A percentile compares a stretch with the other conserved stretches of the same genome.
Conservation (phyloP, 2,113 vertebrate genomes). For the Apaloderma vittatum region DNA sequence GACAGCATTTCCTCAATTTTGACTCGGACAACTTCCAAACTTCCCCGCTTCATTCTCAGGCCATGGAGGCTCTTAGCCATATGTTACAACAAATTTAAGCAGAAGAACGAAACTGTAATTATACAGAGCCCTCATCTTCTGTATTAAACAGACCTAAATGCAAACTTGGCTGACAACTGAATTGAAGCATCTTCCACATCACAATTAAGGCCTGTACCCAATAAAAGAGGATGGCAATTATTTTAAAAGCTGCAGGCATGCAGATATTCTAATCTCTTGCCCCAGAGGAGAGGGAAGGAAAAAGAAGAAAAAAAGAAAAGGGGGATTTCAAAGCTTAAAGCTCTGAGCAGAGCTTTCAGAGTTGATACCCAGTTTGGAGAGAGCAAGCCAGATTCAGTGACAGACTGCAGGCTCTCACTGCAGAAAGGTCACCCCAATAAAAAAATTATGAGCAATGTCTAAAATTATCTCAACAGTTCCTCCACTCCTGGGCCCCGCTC, state of each 20-base stretch:
- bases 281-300: not conserved
- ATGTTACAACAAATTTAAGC: slow-evolving; percentile 20
- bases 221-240: slow-evolving; percentile 14
- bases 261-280: slow-evolving; percentile 10
- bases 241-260: slow-evolving; percentile 5
- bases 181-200: not conserved
- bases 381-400: not conserved
- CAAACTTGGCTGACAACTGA: not conserved
- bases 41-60: slow-evolving; percentile 4
- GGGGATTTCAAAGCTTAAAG: slow-evolving; percentile 7
- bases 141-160: not conserved
- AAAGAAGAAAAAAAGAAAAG: not conserved
- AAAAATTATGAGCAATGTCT: slow-evolving; percentile 35
- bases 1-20: slow-evolving; percentile 61
- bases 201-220: not conserved
- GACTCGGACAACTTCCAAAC: not conserved
- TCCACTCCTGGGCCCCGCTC: not conserved
- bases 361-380: not conserved
- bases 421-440: slow-evolving; percentile 48
- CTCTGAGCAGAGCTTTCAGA: not conserved
- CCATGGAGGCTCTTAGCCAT: slow-evolving; percentile 2
- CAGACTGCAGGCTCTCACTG: not conserved
- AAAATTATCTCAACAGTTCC: slow-evolving; percentile 56
- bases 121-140: not conserved
- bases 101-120: slow-evolving; percentile 4